Base-by-base conservation (phyloP, 2,113 vertebrate genomes). In the Labeo catla region DNA sequence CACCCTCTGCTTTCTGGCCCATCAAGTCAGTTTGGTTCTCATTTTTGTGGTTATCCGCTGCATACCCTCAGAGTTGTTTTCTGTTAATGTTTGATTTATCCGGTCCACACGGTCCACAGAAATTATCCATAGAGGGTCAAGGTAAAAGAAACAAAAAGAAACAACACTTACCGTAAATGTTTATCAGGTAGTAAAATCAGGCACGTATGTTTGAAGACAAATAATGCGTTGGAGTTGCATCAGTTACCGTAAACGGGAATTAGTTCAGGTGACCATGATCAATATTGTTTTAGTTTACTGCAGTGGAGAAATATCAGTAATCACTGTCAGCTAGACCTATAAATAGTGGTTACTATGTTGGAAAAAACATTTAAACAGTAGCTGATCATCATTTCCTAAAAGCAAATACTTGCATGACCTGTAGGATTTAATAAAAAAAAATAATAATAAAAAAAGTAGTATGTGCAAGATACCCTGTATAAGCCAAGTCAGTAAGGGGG, bases 11-110 rank as follows among this genome's bases (percentile, higher is more conserved):
- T 79, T 79, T 79, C 36, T 4, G 19, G 77, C 6, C 2, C 34
- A 2, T 43, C 0, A 0, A 1, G n/a, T 21, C 23, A 34, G 45
- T 28, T 34, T 68, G n/a, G 13, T 9, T 34, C n/a, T 34, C 8
- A 1, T 49, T 47, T 50, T 50, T 81, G 43, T 50, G 13, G 7
- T 82, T 36, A 6, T 21, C 8, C 34, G 45, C 9, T 68, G 43
- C 47, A 21, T 65, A 15, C 12, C 16, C n/a, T 45, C 6, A 28
- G 79, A 10, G 21, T 66, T 34, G 45, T 28, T n/a, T 81, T 36
- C 28, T 50, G 10, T 82, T 82, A 68, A 82, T 82, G 10, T 66
- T 68, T 82, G 9, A 68, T 68, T 28, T 47, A 28, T 65, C n/a
- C 36, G 4, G 43, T 82, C 15, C 9, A 39, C 45, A 68, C 5